Base-by-base conservation (phyloP, 1,140 invertebrate genomes). In the Ceratina australensis region DNA sequence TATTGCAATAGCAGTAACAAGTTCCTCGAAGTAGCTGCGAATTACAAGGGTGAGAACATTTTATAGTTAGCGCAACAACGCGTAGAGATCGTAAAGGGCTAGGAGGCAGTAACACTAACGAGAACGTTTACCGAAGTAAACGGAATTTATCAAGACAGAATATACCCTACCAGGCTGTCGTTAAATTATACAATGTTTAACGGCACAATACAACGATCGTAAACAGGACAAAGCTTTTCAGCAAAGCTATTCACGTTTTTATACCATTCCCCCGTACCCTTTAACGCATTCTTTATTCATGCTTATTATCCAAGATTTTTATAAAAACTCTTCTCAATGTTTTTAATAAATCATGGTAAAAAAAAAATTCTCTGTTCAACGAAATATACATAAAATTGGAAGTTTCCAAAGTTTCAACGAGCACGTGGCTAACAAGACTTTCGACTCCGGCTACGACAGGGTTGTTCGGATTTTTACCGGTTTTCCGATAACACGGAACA, bases 1-100 rank as follows among this genome's bases (percentile, higher is more conserved):
- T 76, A 76, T 68, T 47, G 65, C 64, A 33, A 56, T 42, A 76
- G 47, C 42, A 59, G 63, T 75, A 75, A 67, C 72, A 76, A 76
- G 73, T 76, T 76, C 64, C 64, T 24, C 56, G 73, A 68, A 68
- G 60, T 73, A 56, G 47, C 64, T 68, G 56, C n/a, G 47, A 76
- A 76, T 76, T 76, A 67, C 56, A 76, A 76, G 65, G 56, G 73
- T 68, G 73, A 68, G 56, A 68, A 68, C 56, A 52, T 24, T 68
- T 76, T 76, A 61, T 68, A 60, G 65, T 76, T 60, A 56, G 22
- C 3, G 26, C 26, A 76, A 68, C 73, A 60, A 26, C 73, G 47
- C 13, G 47, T 68, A 3, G 42, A 42, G 42, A 42, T 76, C 73
- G 73, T 76, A 68, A 76, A 68, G n/a, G 42, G 33, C 33, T 42